Evolutionary conservation across 2,888 invertebrate genomes (phyloP).

Genomic region (Rhodophaea formosa): DNA sequence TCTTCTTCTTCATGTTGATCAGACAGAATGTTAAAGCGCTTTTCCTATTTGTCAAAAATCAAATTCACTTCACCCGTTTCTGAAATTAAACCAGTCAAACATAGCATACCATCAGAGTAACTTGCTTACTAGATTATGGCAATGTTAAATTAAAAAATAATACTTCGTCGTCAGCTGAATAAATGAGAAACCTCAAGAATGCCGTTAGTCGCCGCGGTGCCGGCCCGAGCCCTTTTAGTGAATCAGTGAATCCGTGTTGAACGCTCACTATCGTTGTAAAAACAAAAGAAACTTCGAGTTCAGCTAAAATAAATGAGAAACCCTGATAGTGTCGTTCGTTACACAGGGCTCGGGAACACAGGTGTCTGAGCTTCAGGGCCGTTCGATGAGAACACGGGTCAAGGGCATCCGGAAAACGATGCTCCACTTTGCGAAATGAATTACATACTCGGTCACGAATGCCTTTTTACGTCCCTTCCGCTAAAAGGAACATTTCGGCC

Average conservation of each 20-base stretch:
- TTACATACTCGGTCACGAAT: constrained; percentile 1
- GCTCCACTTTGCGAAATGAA: constrained; percentile 17
- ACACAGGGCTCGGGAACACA: constrained; percentile 7
- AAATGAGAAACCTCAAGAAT: background rate
- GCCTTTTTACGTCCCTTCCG: constrained; percentile 2
- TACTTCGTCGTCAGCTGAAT: background rate
- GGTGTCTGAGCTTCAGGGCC: constrained; percentile 12
- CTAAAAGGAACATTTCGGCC: background rate
- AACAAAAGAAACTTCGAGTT: background rate
- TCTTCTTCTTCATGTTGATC: too few relatives aligned
- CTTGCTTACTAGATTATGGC: too few relatives aligned
- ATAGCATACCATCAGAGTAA: too few relatives aligned
- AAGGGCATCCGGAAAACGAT: constrained; percentile 18
- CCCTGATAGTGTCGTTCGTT: background rate
- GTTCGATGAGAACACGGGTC: constrained; percentile 14
- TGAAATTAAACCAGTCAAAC: too few relatives aligned
- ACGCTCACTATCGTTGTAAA: too few relatives aligned
- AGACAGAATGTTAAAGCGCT: too few relatives aligned
- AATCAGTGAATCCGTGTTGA: too few relatives aligned
- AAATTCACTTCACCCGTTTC: too few relatives aligned
- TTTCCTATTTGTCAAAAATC: too few relatives aligned
- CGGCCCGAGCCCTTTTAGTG: too few relatives aligned
- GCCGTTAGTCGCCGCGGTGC: background rate
- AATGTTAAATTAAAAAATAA: background rate
- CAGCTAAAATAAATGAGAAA: background rate